Percentiles rank a stretch among this genome's conserved stretches.
Conservation (phyloP, 2,113 vertebrate genomes). For the Melospiza melodia region DNA sequence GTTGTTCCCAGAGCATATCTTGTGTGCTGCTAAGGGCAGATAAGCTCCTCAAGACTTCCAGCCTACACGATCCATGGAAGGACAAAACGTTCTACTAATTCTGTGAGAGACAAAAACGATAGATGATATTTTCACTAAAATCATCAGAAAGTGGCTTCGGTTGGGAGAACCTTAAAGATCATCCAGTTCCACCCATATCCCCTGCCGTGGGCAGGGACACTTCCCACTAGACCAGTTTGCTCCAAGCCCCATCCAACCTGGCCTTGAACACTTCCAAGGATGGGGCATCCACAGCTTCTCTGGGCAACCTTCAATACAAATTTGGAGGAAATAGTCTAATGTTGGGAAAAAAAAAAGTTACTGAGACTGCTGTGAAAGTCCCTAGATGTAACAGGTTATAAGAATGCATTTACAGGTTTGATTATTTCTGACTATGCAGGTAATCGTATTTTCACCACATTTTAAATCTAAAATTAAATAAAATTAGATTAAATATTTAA, state of each 20-base stretch:
- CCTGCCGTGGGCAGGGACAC: not conserved
- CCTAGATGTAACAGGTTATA: not conserved
- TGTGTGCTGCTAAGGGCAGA: not conserved
- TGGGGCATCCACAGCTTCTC: not conserved
- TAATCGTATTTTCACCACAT: not conserved
- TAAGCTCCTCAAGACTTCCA: not conserved
- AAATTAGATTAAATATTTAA: not conserved
- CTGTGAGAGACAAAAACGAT: not conserved
- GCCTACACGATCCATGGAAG: rapidly evolving
- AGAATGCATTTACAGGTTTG: not conserved
- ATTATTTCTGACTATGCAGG: not conserved
- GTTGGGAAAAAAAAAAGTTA: not conserved
- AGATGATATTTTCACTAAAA: not conserved
- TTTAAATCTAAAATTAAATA: not conserved
- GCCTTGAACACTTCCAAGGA: not conserved
- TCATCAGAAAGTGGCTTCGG: not conserved
- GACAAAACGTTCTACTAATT: not conserved
- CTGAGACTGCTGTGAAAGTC: not conserved
- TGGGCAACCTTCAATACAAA: not conserved
- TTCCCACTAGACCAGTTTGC: not conserved
- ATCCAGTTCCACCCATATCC: no score
- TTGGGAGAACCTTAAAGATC: not conserved
- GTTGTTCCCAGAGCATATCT: not conserved
- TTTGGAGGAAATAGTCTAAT: not conserved
- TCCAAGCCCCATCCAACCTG: not conserved